Base-by-base conservation (phyloP, 2,797 vertebrate species). In the Vespertilio murinus region DNA sequence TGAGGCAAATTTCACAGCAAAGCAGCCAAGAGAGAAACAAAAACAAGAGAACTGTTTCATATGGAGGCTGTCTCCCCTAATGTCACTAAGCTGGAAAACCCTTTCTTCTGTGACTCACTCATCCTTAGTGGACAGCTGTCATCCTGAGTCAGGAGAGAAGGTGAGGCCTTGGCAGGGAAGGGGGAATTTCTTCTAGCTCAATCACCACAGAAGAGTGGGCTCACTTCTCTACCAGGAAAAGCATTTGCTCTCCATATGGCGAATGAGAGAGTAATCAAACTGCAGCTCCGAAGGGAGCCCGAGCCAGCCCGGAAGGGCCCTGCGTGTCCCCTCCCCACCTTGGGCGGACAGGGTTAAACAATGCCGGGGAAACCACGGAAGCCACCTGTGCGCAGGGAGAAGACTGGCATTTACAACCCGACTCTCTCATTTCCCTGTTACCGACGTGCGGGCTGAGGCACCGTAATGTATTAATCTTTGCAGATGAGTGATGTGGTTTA, bases 381-480 rank as follows among this genome's bases (percentile, higher is more conserved):
- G 65, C 93, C 70, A 86, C 94, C 84, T 85, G 84, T 78, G 33
- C 61, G 61, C 71, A 80, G 40, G 1, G 28, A 91, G 59, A 92
- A 30, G 73, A 35, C 28, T 8, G 40, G 61, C 80, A 65, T 40
- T 88, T 86, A 70, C 17, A 70, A 95, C 80, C 17, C 25, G 67
- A 67, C 61, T 71, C 88, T 83, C 93, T 65, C 71, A 92, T 54
- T 94, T 95, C 56, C 83, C 87, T 65, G 64, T 93, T 90, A 87
- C 90, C 11, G 40, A 65, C 56, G 96, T 93, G 82, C 93, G 87
- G 88, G 38, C 92, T 35, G 79, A 95, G 97, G 78, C 90, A 88
- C 97, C 35, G 49, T 49, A 94, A 97, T 8, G 89, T 94, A 97
- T 98, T 97, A 97, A 98, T 97, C 96, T 95, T 93, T 40, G 89